Evolutionary conservation across 2,888 invertebrate species (phyloP).

Genomic region (Dynastes hyllus): DNA sequence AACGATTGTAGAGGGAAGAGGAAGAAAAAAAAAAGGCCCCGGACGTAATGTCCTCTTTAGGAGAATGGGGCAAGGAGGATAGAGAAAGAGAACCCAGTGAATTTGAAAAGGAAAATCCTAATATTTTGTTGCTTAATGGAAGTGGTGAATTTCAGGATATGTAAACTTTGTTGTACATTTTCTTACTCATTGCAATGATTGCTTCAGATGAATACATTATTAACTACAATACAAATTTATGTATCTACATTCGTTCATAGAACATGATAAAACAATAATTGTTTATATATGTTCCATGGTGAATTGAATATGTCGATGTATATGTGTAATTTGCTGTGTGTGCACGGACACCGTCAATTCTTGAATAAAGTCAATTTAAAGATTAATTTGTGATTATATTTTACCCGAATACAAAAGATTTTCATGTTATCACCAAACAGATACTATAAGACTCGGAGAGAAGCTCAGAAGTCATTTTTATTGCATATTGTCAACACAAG

Average conservation of each 20-base stretch:
- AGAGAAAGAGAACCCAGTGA: slow-evolving; percentile 82
- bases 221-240: background rate
- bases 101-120: slow-evolving; percentile 86
- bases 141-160: slow-evolving; percentile 85
- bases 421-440: too few relatives aligned
- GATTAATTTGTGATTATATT: too few relatives aligned
- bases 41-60: slow-evolving; percentile 83
- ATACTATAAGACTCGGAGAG: too few relatives aligned
- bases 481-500: too few relatives aligned
- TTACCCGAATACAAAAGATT: too few relatives aligned
- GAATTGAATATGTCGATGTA: background rate
- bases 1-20: slow-evolving; percentile 79
- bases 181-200: too few relatives aligned
- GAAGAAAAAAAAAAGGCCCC: slow-evolving; percentile 79
- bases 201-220: background rate
- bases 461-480: too few relatives aligned
- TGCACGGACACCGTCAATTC: slow-evolving; percentile 15
- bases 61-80: slow-evolving; percentile 84
- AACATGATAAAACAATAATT: slow-evolving; percentile 29
- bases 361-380: slow-evolving; percentile 3
- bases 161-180: slow-evolving; percentile 67
- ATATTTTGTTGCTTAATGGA: slow-evolving; percentile 83
- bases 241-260: slow-evolving; percentile 30
- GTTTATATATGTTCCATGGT: background rate
- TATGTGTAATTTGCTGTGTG: slow-evolving; percentile 32